A percentile compares a stretch with the other conserved stretches of the same genome.
phyloP scores from a whole-genome alignment of 2,113 vertebrate species.

The human region GRCh38 chr21:29056501-29057000 shows the following conservation, averaged over 20 bases:
- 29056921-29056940: constrained; percentile 94
- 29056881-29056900: constrained; percentile 84
- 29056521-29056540: constrained; percentile 97
- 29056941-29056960: constrained; percentile 91
- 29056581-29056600: not conserved
- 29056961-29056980: constrained; percentile 95
- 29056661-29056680: not conserved
- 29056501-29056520: constrained; percentile 94
- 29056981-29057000: constrained; percentile 94
- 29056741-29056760: not conserved
- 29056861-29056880: not conserved
- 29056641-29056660: not conserved
- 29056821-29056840: not conserved
- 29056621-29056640: not conserved
- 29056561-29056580: not conserved
- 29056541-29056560: constrained; percentile 96
- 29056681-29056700: not conserved
- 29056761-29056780: not conserved
- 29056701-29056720: not conserved
- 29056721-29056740: not conserved
- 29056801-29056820: not conserved
- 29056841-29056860: not conserved
- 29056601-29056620: not conserved
- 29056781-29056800: not conserved
- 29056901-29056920: constrained; percentile 91